phyloP scores from a whole-genome alignment of 2,797 vertebrate species.

The Enteromius unitaeniatus region DNA sequence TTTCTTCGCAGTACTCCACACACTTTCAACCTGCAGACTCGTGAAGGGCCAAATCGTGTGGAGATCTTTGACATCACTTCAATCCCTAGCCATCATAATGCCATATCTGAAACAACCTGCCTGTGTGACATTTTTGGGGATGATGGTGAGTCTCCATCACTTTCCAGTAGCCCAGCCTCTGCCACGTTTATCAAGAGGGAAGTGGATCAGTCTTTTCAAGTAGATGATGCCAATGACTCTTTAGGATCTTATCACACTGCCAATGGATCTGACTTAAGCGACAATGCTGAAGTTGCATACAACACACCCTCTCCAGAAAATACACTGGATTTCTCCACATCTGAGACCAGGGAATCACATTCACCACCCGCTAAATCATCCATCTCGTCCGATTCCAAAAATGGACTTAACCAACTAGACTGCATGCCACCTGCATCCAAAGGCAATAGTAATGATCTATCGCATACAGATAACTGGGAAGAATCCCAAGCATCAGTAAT shows the following conservation, averaged over 20 bases:
- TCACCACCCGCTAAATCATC: constrained; percentile 21
- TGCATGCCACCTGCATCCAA: background rate
- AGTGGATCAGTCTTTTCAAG: constrained; percentile 61
- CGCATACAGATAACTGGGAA: constrained; percentile 30
- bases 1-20: constrained; percentile 75
- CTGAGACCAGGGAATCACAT: constrained; percentile 53
- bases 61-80: constrained; percentile 83
- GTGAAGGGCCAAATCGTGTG: constrained; percentile 79
- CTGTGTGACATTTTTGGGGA: constrained; percentile 85
- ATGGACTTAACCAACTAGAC: constrained; percentile 17
- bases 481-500: constrained; percentile 17
- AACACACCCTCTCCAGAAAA: constrained; percentile 64
- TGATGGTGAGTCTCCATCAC: constrained; percentile 73
- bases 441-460: constrained; percentile 11
- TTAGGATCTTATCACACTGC: constrained; percentile 81
- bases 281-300: constrained; percentile 78
- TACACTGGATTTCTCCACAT: constrained; percentile 40
- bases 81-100: constrained; percentile 71
- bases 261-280: constrained; percentile 80
- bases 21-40: constrained; percentile 73
- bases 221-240: constrained; percentile 74
- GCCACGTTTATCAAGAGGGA: constrained; percentile 66
- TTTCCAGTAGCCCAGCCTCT: constrained; percentile 73
- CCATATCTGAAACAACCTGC: constrained; percentile 83
- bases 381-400: constrained; percentile 27